Base-by-base conservation (phyloP, 2,113 vertebrate genomes). In the Atherinomorus stipes region DNA sequence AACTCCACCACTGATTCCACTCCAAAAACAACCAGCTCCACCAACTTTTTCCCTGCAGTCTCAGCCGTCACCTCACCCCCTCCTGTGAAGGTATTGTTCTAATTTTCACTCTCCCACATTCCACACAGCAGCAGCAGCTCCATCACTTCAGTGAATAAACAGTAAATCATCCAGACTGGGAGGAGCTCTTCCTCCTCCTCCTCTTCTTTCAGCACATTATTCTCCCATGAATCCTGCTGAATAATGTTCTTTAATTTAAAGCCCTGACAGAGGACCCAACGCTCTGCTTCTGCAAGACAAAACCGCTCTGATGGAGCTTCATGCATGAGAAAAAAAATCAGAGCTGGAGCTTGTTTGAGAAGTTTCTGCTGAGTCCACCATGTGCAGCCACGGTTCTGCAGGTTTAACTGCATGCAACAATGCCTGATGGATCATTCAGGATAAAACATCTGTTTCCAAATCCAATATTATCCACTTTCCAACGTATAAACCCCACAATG, bases 141-240 rank as follows among this genome's bases (percentile, higher is more conserved):
- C 80, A 83, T 65, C 74, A 72, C 5, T 26, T 25, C 10, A 59
- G 68, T 74, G 85, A 87, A 79, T 71, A 74, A 89, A 76, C 75
- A 84, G 85, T 85, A 72, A 85, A 81, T 82, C 78, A 84, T 64
- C 1, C 81, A 76, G 66, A 73, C 66, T 77, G 66, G 88, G 78
- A 73, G 81, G 75, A 77, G 63, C 56, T 62, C 28, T 3, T 59
- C 42, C 50, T 64, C 51, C 58, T 66, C 64, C 78, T 18, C 53
- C 49, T 56, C 65, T 31, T 76, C 87, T 65, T 76, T 68, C 87
- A 89, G 19, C 74, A 64, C 79, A 76, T 82, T 70, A 78, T 74
- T 76, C 57, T 81, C 76, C 64, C 76, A 79, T 80, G 81, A 84
- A 82, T 31, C 68, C 81, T 64, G 78, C 69, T 82, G 74, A 81